Percentiles rank a stretch among this genome's conserved stretches.
These are phyloP conservation scores for Craterocephalus amniculus DNA, from an alignment of 2,797 vertebrate genomes.

Conservation along the genomic window DNA sequence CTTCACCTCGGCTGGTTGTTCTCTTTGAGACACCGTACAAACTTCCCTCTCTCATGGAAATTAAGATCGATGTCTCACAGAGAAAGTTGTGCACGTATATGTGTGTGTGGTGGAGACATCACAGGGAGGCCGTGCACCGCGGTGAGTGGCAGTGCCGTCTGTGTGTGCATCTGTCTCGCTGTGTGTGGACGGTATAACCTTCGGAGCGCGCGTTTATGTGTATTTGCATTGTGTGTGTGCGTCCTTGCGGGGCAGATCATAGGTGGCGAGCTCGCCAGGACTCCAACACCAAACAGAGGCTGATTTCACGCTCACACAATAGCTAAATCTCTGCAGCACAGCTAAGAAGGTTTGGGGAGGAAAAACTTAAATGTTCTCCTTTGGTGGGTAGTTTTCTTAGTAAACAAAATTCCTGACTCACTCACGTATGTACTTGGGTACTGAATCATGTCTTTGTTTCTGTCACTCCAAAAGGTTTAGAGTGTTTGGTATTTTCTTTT, in stretches of 20 bases:
- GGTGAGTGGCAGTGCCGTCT: constrained; percentile 37
- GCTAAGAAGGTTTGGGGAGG: constrained; percentile 17
- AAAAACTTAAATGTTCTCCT: constrained; percentile 22
- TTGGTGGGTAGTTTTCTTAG: constrained; percentile 25
- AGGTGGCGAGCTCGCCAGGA: constrained; percentile 61
- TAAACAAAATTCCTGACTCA: constrained; percentile 7
- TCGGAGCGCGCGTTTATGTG: constrained; percentile 20
- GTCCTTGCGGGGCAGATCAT: constrained; percentile 49
- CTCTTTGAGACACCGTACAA: constrained; percentile 60
- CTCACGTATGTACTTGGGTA: not conserved
- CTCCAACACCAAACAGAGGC: constrained; percentile 61
- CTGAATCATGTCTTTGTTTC: not conserved
- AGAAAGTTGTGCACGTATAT: constrained; percentile 44
- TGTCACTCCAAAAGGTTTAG: not conserved
- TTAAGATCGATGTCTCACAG: constrained; percentile 47
- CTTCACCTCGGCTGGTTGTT: constrained; percentile 49
- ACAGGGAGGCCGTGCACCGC: constrained; percentile 27
- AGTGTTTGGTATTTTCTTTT: not conserved
- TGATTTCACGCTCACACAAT: constrained; percentile 68
- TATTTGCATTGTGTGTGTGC: constrained; percentile 48
- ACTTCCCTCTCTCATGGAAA: constrained; percentile 37
- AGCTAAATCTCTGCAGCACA: constrained; percentile 34
- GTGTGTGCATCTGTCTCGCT: constrained; percentile 11
- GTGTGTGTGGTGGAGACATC: constrained; percentile 33
- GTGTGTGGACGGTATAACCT: constrained; percentile 21